Evolutionary conservation across 1,140 invertebrate genomes (phyloP), one percentile per base, ranked within the genome.

Genomic region (Apis cerana): DNA sequence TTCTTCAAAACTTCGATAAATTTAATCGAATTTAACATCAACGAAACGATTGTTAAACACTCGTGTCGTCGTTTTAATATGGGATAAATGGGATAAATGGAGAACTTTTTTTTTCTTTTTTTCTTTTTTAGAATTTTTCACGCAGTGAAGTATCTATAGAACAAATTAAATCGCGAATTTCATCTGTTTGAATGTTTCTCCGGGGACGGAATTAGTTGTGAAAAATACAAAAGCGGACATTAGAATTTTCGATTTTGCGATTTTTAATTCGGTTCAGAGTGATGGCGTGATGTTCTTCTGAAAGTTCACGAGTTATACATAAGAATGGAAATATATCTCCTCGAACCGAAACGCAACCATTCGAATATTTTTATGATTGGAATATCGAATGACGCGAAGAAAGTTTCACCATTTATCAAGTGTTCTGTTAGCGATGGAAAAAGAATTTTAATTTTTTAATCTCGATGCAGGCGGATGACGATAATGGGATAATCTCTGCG

Each of bases 121-220:
- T 62, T 7, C 48, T 17, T 62, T 78, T 52, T 48, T 58, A 52
- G 54, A 27, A 70, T 43, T 50, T 43, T 50, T 33, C 27, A 52
- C 52, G 50, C 65, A 48, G 33, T 43, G 33, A 43, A n/a, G 43
- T 71, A 43, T 43, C 33, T 43, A 56, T 23, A 71, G 65, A 68
- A 58, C 48, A 48, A 81, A 76, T 50, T 23, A 54, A 75, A 75
- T 48, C 10, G 11, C 11, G 54, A 64, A 13, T 75, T 50, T 67
- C n/a, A n/a, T 61, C 27, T 54, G 74, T 68, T 50, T 56, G 52
- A 81, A 75, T 56, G 64, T 59, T 75, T 50, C 58, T 69, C 33
- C 19, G 80, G 80, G 80, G 80, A 82, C 80, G 80, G 80, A 82
- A 68, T 80, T 75, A 50, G 79, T 75, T 75, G 80, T 76, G 33